phyloP scores from a whole-genome alignment of 1,140 invertebrate species.

The Cherax quadricarinatus region DNA sequence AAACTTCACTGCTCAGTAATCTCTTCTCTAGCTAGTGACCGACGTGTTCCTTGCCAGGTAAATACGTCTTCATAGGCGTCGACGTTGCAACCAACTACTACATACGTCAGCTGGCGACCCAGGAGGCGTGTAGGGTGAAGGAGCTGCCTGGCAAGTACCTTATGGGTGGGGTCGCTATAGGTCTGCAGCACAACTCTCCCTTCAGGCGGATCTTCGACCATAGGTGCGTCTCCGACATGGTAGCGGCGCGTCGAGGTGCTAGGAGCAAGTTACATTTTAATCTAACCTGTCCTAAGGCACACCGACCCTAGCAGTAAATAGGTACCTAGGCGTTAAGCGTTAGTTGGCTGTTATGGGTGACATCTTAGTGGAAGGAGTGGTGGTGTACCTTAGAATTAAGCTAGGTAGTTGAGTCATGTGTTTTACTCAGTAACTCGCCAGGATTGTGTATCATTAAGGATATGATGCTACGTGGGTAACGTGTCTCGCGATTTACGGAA shows the following conservation, averaged over 20 bases:
- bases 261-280: not conserved
- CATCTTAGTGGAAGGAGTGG: no score
- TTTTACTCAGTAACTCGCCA: no score
- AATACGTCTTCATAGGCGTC: slow-evolving; percentile 73
- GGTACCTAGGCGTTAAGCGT: not conserved
- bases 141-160: slow-evolving; percentile 62
- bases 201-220: slow-evolving; percentile 63
- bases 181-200: slow-evolving; percentile 65
- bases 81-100: slow-evolving; percentile 67
- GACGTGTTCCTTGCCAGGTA: slow-evolving; percentile 13
- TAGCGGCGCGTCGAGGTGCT: no score
- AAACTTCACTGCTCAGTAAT: no score
- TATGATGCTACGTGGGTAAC: no score
- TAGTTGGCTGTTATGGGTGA: not conserved
- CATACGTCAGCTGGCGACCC: slow-evolving; percentile 37
- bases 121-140: slow-evolving; percentile 54
- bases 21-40: no score
- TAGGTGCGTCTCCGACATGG: slow-evolving; percentile 36
- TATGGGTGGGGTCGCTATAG: slow-evolving; percentile 69
- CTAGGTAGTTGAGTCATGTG: no score
- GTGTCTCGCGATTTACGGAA: no score
- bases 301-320: not conserved
- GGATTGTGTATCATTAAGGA: no score
- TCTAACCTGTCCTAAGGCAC: not conserved
- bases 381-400: no score